Conservation (phyloP, 2,797 vertebrate species). For the Eremophila alpestris region DNA sequence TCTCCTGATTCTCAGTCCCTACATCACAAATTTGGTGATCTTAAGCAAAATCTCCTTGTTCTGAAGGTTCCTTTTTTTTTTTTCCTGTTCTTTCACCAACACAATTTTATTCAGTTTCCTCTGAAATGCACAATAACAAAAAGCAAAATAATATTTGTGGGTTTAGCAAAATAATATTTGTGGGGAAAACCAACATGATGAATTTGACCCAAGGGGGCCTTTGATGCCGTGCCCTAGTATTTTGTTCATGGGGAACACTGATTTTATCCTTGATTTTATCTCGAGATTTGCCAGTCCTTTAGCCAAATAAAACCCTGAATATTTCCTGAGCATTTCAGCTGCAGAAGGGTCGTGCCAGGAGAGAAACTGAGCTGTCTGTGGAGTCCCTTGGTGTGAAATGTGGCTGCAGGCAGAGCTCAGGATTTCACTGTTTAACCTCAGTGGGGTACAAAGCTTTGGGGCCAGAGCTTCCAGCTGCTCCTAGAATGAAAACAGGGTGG, state of each 20-base stretch:
- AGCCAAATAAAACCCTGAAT: neutral
- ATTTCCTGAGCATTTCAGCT: neutral
- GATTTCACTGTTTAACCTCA: neutral
- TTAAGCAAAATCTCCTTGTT: neutral
- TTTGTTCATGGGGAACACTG: neutral
- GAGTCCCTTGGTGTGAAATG: neutral
- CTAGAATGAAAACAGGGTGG: neutral
- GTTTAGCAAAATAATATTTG: neutral
- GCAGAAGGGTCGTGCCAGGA: neutral
- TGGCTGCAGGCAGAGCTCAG: neutral
- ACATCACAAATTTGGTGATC: rapidly evolving
- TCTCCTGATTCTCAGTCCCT: neutral
- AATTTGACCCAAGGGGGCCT: neutral
- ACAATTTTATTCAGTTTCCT: neutral
- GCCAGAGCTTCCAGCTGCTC: neutral
- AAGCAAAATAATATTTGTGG: neutral
- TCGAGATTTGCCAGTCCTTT: neutral
- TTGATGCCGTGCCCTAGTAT: neutral
- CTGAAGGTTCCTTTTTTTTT: neutral
- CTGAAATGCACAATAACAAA: neutral
- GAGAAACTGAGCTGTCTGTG: neutral
- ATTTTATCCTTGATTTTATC: neutral
- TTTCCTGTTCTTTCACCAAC: neutral
- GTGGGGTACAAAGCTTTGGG: neutral
- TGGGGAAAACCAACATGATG: neutral